phyloP scores from a whole-genome alignment of 2,888 invertebrate genomes.

The Diachrysia chrysitis region DNA sequence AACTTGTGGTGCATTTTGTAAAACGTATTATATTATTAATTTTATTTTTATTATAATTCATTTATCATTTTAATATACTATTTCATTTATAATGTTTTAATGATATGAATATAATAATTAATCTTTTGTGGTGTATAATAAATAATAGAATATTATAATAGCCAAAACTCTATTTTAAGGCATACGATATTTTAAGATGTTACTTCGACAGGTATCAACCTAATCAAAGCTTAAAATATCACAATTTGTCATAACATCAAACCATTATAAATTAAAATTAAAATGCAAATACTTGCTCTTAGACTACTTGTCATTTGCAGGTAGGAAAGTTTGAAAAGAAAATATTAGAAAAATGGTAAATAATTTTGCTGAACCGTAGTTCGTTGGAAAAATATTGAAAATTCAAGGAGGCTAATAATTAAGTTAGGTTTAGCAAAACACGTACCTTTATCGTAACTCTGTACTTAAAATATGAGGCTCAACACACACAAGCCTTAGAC shows the following conservation, averaged over 20 bases:
- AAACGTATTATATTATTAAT: too few relatives aligned
- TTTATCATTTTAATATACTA: too few relatives aligned
- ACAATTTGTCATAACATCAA: too few relatives aligned
- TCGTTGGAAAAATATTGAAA: slow-evolving; percentile 12
- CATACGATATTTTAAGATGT: too few relatives aligned
- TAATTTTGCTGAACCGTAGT: neutral
- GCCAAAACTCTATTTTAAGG: too few relatives aligned
- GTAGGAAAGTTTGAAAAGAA: neutral
- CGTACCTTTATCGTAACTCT: slow-evolving; percentile 62
- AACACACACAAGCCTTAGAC: slow-evolving; percentile 40
- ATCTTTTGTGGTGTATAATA: too few relatives aligned
- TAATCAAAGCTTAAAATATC: too few relatives aligned
- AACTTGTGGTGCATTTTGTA: neutral
- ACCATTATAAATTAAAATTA: neutral
- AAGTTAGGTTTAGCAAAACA: slow-evolving; percentile 58
- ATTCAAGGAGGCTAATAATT: slow-evolving; percentile 54
- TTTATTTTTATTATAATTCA: too few relatives aligned
- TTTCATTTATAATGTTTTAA: too few relatives aligned
- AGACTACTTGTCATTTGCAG: neutral
- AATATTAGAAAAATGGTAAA: neutral
- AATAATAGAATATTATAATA: too few relatives aligned
- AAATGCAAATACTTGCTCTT: neutral
- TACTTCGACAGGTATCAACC: too few relatives aligned
- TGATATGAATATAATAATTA: too few relatives aligned
- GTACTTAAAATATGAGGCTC: slow-evolving; percentile 55